Evolutionary conservation across 1,140 invertebrate genomes (phyloP), one percentile per base, ranked within the genome.

Genomic region (Oncopodura yosiiana): DNA sequence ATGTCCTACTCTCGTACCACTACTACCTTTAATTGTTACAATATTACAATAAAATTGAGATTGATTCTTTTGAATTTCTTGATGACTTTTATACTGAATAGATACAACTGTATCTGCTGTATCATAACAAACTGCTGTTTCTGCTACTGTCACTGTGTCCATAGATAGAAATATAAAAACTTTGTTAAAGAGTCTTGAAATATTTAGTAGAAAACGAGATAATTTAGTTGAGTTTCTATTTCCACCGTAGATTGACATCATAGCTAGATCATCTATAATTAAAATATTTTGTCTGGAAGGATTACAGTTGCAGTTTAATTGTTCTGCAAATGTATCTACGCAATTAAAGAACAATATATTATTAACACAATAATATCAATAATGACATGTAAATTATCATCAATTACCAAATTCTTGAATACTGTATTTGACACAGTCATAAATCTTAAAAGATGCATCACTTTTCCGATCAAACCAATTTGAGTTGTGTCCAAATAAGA

Each of bases 11-110:
- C 23, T 49, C 23, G 37, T 30, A 23, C 12, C 1, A 14, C 24
- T 24, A 44, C 19, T 19, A 43, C 58, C 60, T 32, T 54, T 62
- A 12, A 55, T 53, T 42, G 41, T 56, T n/a, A 60, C 23, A 16
- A 57, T 19, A 56, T 56, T 48, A 43, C 61, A 60, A 16, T 44
- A n/a, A 44, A 59, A 57, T 45, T 37, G 27, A 19, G 32, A 21
- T 3, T n/a, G n/a, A n/a, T n/a, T n/a, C n/a, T n/a, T n/a, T n/a
- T n/a, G n/a, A n/a, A n/a, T n/a, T n/a, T n/a, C n/a, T 9, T 16
- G 27, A 23, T 34, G 24, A 8, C 23, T 29, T 26, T 39, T 21
- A 8, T 14, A 27, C 38, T 42, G 29, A 14, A 61, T 12, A 12
- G 30, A 21, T 14, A 34, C 45, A 30, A 57, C 36, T 9, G 49